A percentile compares a stretch with the other conserved stretches of the same genome.
These are phyloP conservation scores for Camponotus pennsylvanicus DNA, from an alignment of 1,140 invertebrate genomes.

Conservation along the genomic window DNA sequence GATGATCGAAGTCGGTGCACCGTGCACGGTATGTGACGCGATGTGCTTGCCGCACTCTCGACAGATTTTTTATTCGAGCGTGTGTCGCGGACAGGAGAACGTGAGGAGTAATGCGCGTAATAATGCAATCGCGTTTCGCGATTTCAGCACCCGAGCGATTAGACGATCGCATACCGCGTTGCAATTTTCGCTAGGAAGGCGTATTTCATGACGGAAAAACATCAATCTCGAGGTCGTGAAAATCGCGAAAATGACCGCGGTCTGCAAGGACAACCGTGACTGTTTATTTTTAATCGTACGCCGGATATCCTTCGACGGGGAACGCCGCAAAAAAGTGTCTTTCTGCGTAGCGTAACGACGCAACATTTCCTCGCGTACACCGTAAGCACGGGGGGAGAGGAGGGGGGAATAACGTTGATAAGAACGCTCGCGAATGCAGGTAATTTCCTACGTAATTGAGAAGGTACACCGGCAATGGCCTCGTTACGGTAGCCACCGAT, in stretches of 20 bases:
- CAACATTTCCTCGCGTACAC: constrained; percentile 18
- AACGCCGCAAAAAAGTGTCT: background rate
- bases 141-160: background rate
- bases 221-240: constrained; percentile 12
- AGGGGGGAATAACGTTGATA: constrained; percentile 14
- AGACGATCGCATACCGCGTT: background rate
- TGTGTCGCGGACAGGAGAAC: background rate
- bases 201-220: background rate
- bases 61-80: constrained; percentile 11
- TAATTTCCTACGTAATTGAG: constrained; percentile 72
- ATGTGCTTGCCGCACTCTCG: background rate
- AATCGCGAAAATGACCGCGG: background rate
- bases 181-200: background rate
- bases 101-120: background rate
- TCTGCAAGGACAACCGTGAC: too few relatives aligned
- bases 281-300: background rate
- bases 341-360: constrained; percentile 14
- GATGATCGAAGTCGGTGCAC: constrained; percentile 5
- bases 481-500: constrained; percentile 67
- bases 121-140: background rate
- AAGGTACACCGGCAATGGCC: constrained; percentile 73
- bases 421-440: constrained; percentile 32
- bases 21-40: background rate
- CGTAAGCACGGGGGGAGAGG: background rate
- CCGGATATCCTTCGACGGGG: background rate